Evolutionary conservation across 2,113 vertebrate species (phyloP).

Genomic region (Periophthalmus modestus): DNA sequence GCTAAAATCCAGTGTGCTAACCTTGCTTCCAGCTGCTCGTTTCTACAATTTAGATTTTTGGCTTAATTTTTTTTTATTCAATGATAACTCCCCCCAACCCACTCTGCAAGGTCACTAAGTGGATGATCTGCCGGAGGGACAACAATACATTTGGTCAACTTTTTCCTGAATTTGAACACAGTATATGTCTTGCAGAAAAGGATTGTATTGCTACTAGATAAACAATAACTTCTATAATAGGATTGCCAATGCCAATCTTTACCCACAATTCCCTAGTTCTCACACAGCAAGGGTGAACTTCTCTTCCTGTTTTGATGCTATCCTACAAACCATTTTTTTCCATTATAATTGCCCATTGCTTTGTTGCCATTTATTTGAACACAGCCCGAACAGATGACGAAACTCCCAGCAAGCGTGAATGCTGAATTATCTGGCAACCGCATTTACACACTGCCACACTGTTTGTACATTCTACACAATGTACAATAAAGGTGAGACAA

Average conservation of each 20-base stretch:
- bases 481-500: conserved; percentile 1
- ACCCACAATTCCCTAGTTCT: not conserved
- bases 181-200: conserved; percentile 22
- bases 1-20: conserved; percentile 21
- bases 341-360: conserved; percentile 60
- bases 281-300: conserved; percentile 8
- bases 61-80: conserved; percentile 4
- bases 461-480: conserved; percentile 10
- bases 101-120: conserved; percentile 39
- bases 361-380: conserved; percentile 53
- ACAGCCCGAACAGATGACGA: conserved; percentile 44
- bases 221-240: conserved; percentile 44
- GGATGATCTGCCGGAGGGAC: conserved; percentile 28
- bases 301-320: conserved; percentile 51
- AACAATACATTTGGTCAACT: conserved; percentile 25
- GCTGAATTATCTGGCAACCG: conserved; percentile 34
- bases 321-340: conserved; percentile 61
- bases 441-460: conserved; percentile 21
- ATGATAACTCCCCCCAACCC: conserved; percentile 8
- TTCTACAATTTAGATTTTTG: conserved; percentile 6
- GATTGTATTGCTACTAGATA: conserved; percentile 30
- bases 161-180: conserved; percentile 41
- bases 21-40: conserved; percentile 46
- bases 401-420: conserved; percentile 46
- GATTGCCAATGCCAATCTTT: conserved; percentile 25